Conservation (phyloP, 2,888 invertebrate genomes). For the Ametastegia equiseti region DNA sequence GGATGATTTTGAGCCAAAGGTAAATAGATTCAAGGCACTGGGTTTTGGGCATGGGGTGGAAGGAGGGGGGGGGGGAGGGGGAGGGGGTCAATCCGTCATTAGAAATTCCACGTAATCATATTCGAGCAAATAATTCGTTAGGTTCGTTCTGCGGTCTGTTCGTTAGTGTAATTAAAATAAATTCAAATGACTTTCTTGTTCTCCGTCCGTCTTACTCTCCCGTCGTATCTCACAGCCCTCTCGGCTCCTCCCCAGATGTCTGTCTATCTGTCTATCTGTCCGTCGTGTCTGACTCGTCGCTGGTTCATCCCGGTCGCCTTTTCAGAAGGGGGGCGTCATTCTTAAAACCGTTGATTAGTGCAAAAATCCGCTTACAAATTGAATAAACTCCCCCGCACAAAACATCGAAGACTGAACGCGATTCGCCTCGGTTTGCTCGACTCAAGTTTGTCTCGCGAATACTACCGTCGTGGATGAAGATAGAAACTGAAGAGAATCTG, state of each 20-base stretch:
- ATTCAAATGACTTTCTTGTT: conserved; percentile 75
- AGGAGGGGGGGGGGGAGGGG: background rate
- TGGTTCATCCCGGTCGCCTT: too few species aligned
- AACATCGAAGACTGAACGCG: conserved; percentile 59
- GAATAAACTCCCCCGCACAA: conserved; percentile 67
- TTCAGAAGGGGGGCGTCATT: too few species aligned
- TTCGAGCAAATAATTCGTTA: conserved; percentile 75
- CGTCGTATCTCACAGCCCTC: conserved; percentile 47
- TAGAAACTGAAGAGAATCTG: conserved; percentile 23
- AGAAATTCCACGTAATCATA: conserved; percentile 73
- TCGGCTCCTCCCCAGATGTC: conserved; percentile 50
- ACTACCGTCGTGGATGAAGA: background rate
- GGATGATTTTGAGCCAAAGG: conserved; percentile 43
- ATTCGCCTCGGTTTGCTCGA: background rate
- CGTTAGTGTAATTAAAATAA: conserved; percentile 76
- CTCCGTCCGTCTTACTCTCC: conserved; percentile 56
- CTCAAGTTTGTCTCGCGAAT: background rate
- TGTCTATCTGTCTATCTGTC: conserved; percentile 46
- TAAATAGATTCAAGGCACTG: conserved; percentile 43
- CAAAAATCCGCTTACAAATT: conserved; percentile 76
- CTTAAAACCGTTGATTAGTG: conserved; percentile 75
- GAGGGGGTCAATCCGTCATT: conserved; percentile 67
- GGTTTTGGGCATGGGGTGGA: background rate
- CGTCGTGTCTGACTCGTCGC: conserved; percentile 47
- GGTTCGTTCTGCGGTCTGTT: conserved; percentile 68